Evolutionary conservation across 2,888 invertebrate species (phyloP).

Genomic region (Nomada ruficornis): DNA sequence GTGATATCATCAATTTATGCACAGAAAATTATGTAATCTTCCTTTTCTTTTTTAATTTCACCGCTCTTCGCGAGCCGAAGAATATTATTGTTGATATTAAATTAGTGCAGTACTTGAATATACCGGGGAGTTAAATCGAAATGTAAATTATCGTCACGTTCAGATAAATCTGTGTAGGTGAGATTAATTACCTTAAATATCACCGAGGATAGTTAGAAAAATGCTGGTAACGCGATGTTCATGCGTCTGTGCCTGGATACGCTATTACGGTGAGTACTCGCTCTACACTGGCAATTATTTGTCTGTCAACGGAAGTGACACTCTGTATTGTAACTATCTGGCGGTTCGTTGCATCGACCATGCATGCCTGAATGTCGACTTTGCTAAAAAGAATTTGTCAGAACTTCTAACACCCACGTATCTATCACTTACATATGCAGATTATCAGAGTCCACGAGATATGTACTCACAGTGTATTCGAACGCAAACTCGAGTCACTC

Average conservation of each 20-base stretch:
- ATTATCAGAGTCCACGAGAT: conserved; percentile 38
- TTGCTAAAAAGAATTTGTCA: conserved; percentile 69
- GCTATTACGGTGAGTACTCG: conserved; percentile 59
- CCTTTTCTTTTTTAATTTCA: not conserved
- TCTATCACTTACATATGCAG: conserved; percentile 34
- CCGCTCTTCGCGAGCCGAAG: not conserved
- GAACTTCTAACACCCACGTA: conserved; percentile 69
- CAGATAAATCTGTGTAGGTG: not conserved
- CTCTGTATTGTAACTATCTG: conserved; percentile 66
- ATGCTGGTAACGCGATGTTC: conserved; percentile 18
- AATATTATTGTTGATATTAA: not conserved
- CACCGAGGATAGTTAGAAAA: conserved; percentile 10
- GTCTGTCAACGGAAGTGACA: conserved; percentile 77
- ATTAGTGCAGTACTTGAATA: conserved; percentile 6
- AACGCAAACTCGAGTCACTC: conserved; percentile 12
- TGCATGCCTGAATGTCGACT: conserved; percentile 59
- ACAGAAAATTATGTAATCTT: too few species aligned
- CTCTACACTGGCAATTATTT: conserved; percentile 73
- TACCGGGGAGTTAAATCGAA: not conserved
- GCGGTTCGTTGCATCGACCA: conserved; percentile 55
- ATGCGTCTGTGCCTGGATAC: conserved; percentile 10
- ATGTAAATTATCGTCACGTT: conserved; percentile 12
- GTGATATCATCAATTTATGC: too few species aligned
- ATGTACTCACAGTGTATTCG: conserved; percentile 1
- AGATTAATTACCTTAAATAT: conserved; percentile 39